Base-by-base conservation (phyloP, 2,888 invertebrate species). In the Tetragnatha montana region DNA sequence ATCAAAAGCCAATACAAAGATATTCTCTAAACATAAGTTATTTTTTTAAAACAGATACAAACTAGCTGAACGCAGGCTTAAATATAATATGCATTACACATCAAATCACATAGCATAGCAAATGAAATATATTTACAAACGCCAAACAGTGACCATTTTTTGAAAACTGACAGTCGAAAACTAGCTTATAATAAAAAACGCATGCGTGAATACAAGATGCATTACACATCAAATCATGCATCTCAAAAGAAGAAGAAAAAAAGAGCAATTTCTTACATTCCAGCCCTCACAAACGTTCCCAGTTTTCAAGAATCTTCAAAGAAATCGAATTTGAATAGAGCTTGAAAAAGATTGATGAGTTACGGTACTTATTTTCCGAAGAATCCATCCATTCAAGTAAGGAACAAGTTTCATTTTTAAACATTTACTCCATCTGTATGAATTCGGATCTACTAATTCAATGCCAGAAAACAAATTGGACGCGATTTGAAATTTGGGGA, bases 241-340 rank as follows among this genome's bases (percentile, higher is more conserved):
- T 35, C 35, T 35, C 35, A 35, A n/a, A n/a, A n/a, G n/a, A n/a
- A n/a, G n/a, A n/a, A 35, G 60, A 60, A 60, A 60, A 60, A 17
- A 60, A 60, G 60, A 68, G 60, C 22, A 78, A 60, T 78, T 78
- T 21, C 51, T 22, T 22, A n/a, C n/a, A 60, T 78, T 78, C 60
- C 60, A 12, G 7, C 51, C 50, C 22, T 21, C 60, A n/a, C n/a
- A n/a, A 60, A 60, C 60, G 51, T 78, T 22, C 60, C 68, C 12
- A 51, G n/a, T n/a, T 60, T 78, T 60, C n/a, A 47, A 60, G 60
- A 22, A 78, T 22, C 78, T 78, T 78, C 21, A 60, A 78, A 51
- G 78, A 78, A 60, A 78, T 78, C 78, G 60, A 78, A 68, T 60
- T 22, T 35, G 60, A 78, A 78, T 60, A 60, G 60, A 78, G 19